phyloP scores from a whole-genome alignment of 2,888 invertebrate species.

The Ornithoptera priamus region DNA sequence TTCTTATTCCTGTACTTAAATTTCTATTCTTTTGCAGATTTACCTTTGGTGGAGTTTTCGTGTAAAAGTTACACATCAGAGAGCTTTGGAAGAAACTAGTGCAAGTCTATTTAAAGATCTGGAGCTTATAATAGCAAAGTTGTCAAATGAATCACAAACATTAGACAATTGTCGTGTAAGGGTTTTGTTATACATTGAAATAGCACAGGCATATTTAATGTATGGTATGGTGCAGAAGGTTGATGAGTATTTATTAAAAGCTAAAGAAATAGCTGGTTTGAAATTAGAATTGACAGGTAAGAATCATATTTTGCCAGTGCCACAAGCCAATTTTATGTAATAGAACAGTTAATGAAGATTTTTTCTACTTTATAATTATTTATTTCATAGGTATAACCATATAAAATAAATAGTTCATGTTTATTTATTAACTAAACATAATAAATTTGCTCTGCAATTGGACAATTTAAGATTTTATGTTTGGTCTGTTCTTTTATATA shows the following conservation, averaged over 20 bases:
- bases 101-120: slow-evolving; percentile 82
- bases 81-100: slow-evolving; percentile 87
- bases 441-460: no score
- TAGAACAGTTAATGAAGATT: no score
- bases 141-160: slow-evolving; percentile 62
- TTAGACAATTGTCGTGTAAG: slow-evolving; percentile 58
- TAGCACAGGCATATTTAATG: slow-evolving; percentile 84
- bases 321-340: no score
- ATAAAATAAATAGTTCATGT: no score
- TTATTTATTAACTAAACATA: no score
- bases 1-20: background rate
- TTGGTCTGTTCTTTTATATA: no score
- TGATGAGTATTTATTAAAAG: slow-evolving; percentile 83
- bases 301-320: no score
- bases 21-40: slow-evolving; percentile 45
- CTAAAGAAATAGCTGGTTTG: slow-evolving; percentile 83
- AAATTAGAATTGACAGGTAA: slow-evolving; percentile 85
- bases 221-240: slow-evolving; percentile 87
- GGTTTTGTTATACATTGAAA: slow-evolving; percentile 70
- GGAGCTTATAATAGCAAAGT: slow-evolving; percentile 70
- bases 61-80: slow-evolving; percentile 86
- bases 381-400: no score
- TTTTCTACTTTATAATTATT: no score
- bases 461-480: no score
- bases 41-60: slow-evolving; percentile 88